phyloP scores from a whole-genome alignment of 2,888 invertebrate genomes.

The Zhengitettix transpicula region DNA sequence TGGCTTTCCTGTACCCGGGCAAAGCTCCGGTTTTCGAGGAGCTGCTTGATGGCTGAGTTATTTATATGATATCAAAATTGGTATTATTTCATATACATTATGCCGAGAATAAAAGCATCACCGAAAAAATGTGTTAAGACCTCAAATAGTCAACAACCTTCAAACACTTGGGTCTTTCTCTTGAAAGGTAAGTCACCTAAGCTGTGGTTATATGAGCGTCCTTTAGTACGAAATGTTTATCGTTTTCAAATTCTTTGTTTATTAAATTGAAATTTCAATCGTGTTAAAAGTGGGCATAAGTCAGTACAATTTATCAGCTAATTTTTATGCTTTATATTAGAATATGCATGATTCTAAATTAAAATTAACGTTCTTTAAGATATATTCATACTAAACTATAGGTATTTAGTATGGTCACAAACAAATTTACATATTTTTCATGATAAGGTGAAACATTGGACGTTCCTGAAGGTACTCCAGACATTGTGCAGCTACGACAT shows the following conservation, averaged over 20 bases:
- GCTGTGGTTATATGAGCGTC: slow-evolving; percentile 7
- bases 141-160: slow-evolving; percentile 33
- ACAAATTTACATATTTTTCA: neutral
- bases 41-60: slow-evolving; percentile 8
- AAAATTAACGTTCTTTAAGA: neutral
- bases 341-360: neutral
- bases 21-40: slow-evolving; percentile 5
- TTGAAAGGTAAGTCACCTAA: slow-evolving; percentile 36
- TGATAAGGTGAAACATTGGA: slow-evolving; percentile 32
- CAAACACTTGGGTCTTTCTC: slow-evolving; percentile 51
- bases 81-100: slow-evolving; percentile 16
- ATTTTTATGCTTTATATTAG: neutral
- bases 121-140: slow-evolving; percentile 33
- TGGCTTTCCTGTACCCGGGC: slow-evolving; percentile 7
- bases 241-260: too few species aligned
- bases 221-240: neutral
- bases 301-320: too few species aligned
- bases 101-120: slow-evolving; percentile 40
- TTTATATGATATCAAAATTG: slow-evolving; percentile 4
- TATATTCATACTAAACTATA: neutral
- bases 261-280: too few species aligned
- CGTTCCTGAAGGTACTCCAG: slow-evolving; percentile 26
- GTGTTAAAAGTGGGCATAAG: too few species aligned
- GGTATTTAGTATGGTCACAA: neutral
- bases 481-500: slow-evolving; percentile 47